Base-by-base conservation (phyloP, 2,797 vertebrate genomes). In the Semaprochilodus insignis region DNA sequence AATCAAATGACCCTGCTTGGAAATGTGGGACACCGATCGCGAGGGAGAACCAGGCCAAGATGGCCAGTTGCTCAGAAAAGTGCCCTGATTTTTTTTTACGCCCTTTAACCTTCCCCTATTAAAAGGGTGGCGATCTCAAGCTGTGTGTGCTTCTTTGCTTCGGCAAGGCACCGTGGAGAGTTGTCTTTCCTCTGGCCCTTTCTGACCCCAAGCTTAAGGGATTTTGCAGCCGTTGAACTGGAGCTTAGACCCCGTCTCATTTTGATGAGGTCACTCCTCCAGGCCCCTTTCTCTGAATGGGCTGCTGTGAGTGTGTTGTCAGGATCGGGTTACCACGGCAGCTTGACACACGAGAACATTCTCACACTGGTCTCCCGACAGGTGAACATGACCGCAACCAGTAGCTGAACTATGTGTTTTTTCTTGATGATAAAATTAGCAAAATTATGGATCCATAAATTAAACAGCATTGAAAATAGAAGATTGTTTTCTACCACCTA, bases 1-100 rank as follows among this genome's bases (percentile, higher is more conserved):
- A 83, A 84, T 80, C 62, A 81, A 67, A 80, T 69, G 85, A 67
- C 75, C 86, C 82, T 60, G 65, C 83, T 77, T 40, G 70, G 72
- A 57, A 86, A 85, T 85, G 78, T 82, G 51, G 83, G 66, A 59
- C 80, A 67, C 59, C 67, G 13, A 54, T 70, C 62, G 54, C 16
- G 36, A 62, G 85, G 21, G 72, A 74, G 75, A 74, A 75, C 44
- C n/a, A 74, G 80, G 77, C 36, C 78, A 82, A 74, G 70, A 67
- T 27, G 66, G 44, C 54, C 82, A 83, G 78, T 31, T 36, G 44
- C 77, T 81, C 59, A 73, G 77, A 81, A 66, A 74, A 40, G 73
- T 84, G 80, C 66, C 74, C 77, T 84, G 73, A 19, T 83, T 81
- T 81, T 81, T 81, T 81, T 71, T 76, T 75, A 15, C 54, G 44